Evolutionary conservation across 1,140 invertebrate genomes (phyloP).

Genomic region (Sarcophaga bullata): DNA sequence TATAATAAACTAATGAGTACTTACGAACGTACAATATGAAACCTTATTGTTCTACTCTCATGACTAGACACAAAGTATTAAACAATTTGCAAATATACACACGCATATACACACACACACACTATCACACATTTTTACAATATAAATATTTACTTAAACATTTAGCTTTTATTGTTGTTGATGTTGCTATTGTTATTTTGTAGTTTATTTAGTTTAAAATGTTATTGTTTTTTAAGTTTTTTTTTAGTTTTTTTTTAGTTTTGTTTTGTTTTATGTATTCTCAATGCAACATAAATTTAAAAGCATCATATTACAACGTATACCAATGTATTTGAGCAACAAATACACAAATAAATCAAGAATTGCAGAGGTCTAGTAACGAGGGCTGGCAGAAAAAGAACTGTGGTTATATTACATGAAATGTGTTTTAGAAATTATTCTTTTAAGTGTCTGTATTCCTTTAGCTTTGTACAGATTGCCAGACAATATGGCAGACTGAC

Average conservation of each 20-base stretch:
- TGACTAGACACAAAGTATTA: not conserved
- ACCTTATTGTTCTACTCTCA: not conserved
- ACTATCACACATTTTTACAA: not conserved
- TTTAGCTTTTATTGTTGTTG: not conserved
- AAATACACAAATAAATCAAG: not conserved
- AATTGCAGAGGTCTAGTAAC: not conserved
- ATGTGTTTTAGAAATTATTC: too few species aligned
- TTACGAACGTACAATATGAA: not conserved
- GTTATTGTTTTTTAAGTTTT: not conserved
- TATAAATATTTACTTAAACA: not conserved
- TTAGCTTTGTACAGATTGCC: too few species aligned
- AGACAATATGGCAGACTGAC: too few species aligned
- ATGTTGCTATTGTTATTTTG: not conserved
- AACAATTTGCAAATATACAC: not conserved
- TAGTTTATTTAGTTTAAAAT: not conserved
- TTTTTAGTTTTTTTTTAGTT: too few species aligned
- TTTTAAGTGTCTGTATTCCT: too few species aligned
- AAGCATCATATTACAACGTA: not conserved
- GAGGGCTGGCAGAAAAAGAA: not conserved
- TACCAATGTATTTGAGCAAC: not conserved
- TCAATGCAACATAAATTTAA: constrained; percentile 3
- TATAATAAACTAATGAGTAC: not conserved
- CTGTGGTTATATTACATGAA: too few species aligned
- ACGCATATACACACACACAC: not conserved
- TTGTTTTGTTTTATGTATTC: not conserved